phyloP scores from a whole-genome alignment of 2,113 vertebrate species.

The Pelusios castaneus region DNA sequence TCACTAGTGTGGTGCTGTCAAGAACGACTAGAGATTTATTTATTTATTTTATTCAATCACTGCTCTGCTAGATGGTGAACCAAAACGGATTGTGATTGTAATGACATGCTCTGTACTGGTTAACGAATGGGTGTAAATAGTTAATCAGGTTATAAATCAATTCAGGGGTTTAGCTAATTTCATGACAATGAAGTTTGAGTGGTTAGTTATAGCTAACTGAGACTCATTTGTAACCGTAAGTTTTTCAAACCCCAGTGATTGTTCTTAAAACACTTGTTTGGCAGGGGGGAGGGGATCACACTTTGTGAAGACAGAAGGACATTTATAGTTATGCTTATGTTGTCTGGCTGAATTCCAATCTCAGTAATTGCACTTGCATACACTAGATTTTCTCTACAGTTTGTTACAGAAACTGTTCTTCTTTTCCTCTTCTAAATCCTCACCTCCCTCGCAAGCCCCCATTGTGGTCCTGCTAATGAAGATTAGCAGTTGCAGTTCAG shows the following conservation, averaged over 20 bases:
- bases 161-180: neutral
- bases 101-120: neutral
- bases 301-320: neutral
- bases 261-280: neutral
- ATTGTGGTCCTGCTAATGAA: neutral
- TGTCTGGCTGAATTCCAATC: neutral
- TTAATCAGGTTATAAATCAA: constrained; percentile 47
- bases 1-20: neutral
- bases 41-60: neutral
- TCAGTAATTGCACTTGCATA: constrained; percentile 20
- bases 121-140: constrained; percentile 9
- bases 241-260: constrained; percentile 9
- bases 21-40: neutral
- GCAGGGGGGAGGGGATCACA: neutral
- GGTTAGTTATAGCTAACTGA: neutral
- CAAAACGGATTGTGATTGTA: neutral
- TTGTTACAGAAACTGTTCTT: neutral
- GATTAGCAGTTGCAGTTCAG: neutral
- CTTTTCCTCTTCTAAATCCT: neutral
- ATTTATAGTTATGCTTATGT: neutral
- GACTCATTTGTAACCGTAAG: neutral
- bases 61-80: constrained; percentile 31
- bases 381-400: constrained; percentile 8
- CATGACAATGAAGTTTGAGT: neutral
- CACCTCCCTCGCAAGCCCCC: neutral